Conservation (phyloP, 2,113 vertebrate species). For the Brienomyrus brachyistius region DNA sequence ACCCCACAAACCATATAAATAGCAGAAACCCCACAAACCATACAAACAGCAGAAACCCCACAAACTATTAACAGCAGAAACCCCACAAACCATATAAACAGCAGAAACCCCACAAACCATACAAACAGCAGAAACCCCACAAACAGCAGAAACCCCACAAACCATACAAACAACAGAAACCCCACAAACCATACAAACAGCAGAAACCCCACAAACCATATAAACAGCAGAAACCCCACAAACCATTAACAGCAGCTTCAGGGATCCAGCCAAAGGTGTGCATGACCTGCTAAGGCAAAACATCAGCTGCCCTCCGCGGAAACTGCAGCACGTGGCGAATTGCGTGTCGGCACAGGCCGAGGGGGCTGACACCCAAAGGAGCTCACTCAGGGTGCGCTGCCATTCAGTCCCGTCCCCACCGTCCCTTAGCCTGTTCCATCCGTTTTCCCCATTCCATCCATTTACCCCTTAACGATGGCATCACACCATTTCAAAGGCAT, state of each 20-base stretch:
- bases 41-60: background rate
- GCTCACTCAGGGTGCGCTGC: background rate
- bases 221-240: too few relatives aligned
- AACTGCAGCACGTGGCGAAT: background rate
- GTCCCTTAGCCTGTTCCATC: background rate
- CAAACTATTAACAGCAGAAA: too few relatives aligned
- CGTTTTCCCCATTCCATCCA: background rate
- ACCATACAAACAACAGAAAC: background rate
- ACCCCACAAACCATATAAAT: background rate
- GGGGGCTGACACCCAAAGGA: background rate
- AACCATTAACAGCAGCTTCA: background rate
- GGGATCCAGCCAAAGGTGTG: background rate
- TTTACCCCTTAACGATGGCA: background rate
- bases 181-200: background rate
- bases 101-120: too few relatives aligned
- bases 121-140: too few relatives aligned
- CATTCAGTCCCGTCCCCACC: background rate
- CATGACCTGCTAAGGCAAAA: background rate
- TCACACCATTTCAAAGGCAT: background rate
- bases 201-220: too few relatives aligned
- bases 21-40: too few relatives aligned
- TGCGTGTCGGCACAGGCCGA: background rate
- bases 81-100: too few relatives aligned
- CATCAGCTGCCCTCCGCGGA: background rate
- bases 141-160: too few relatives aligned